Base-by-base conservation (phyloP, 2,888 invertebrate genomes). In the Timema podura region DNA sequence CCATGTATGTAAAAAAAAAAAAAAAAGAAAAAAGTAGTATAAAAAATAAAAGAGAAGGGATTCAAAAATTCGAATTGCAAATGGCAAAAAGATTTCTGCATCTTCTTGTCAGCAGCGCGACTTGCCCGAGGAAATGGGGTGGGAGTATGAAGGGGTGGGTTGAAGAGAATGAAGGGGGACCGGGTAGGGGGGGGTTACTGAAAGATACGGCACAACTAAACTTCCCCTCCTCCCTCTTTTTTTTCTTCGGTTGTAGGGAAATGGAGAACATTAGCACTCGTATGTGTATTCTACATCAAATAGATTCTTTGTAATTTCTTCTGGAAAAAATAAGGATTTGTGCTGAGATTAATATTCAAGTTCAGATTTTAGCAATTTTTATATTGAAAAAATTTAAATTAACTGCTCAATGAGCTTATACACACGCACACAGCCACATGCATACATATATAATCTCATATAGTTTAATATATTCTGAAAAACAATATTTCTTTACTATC, bases 61-160 rank as follows among this genome's bases (percentile, higher is more conserved):
- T 68, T 71, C 65, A 47, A 69, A 70, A 71, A 71, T 71, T 68
- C 68, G 71, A 71, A 71, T 71, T 71, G 71, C 71, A 71, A 71
- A 71, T 71, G 64, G 68, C 65, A 68, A 57, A 71, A 65, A 68
- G 68, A 68, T 65, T 68, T 71, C 65, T 68, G 68, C 68, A 68
- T 71, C 66, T 68, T 59, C 69, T 68, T 71, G 68, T 68, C 68
- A 68, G 57, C 30, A 30, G 30, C 30, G 30, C 54, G 67, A 54
- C 47, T 48, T 30, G 65, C 16, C 65, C 61, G 61, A 61, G 61
- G 59, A 61, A 61, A 61, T 61, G 61, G 47, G 30, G 54, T 54
- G 30, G 5, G 51, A 30, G 66, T 49, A 68, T n/a, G 64, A 54
- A 11, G 61, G 46, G 64, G 30, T 10, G 45, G 45, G 16, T 30